Evolutionary conservation across 2,797 vertebrate species (phyloP).

Genomic region (Tarsius wallacei): DNA sequence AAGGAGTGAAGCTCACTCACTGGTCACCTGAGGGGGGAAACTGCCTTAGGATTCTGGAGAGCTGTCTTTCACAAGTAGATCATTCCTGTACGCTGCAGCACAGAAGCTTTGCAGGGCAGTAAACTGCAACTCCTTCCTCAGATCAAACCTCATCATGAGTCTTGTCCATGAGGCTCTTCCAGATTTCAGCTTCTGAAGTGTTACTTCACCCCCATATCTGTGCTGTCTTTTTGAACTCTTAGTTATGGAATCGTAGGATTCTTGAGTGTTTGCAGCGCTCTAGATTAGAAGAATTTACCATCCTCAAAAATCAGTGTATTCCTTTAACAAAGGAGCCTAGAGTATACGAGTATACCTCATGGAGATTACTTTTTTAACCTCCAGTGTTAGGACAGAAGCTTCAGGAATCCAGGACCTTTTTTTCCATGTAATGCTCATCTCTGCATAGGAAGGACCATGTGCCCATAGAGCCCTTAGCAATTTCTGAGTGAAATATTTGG

Average conservation of each 20-base stretch:
- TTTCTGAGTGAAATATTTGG: background rate
- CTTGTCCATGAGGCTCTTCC: background rate
- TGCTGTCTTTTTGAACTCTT: background rate
- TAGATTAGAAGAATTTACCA: background rate
- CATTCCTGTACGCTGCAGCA: background rate
- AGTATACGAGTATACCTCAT: background rate
- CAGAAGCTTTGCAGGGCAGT: background rate
- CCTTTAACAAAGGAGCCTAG: background rate
- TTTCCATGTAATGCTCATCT: background rate
- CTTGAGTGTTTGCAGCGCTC: background rate
- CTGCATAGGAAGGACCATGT: background rate
- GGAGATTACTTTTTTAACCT: background rate
- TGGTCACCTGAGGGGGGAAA: background rate
- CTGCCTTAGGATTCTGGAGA: background rate
- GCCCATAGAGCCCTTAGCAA: background rate
- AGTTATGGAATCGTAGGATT: background rate
- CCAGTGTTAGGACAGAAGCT: background rate
- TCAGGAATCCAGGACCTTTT: background rate
- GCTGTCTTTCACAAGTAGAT: slow-evolving; percentile 30
- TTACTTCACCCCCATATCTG: background rate
- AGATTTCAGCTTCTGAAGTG: background rate
- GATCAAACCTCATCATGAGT: background rate
- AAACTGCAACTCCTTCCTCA: background rate
- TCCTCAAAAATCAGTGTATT: background rate
- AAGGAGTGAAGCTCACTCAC: background rate